Conservation (phyloP, 2,888 invertebrate genomes). For the Acleris holmiana region DNA sequence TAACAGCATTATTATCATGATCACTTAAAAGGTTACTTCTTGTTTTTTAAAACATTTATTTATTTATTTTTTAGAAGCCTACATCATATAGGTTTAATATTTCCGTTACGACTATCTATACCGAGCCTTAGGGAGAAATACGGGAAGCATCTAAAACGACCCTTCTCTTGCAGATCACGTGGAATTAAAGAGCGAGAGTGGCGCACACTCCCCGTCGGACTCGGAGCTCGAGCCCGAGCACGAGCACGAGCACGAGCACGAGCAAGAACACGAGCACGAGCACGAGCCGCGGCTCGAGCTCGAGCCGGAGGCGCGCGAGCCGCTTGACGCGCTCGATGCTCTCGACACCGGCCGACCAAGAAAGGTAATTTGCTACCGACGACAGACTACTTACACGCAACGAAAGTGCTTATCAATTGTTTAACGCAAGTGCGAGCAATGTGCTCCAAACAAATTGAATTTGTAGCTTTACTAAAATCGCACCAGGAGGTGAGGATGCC, state of each 20-base stretch:
- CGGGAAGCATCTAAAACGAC: background rate
- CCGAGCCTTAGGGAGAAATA: no score
- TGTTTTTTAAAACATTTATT: no score
- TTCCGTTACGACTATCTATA: no score
- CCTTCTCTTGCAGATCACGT: conserved; percentile 57
- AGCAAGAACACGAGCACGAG: conserved; percentile 54
- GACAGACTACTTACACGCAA: background rate
- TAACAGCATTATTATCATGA: no score
- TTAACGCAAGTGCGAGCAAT: no score
- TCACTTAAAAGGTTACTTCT: no score
- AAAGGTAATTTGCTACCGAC: conserved; percentile 70
- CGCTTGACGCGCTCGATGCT: conserved; percentile 54
- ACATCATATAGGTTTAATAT: no score
- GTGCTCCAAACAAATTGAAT: no score
- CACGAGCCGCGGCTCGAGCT: conserved; percentile 53
- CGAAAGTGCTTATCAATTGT: no score
- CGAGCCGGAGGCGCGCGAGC: conserved; percentile 43
- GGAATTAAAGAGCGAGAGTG: conserved; percentile 68
- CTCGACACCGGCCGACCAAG: conserved; percentile 69
- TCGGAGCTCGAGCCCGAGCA: conserved; percentile 45
- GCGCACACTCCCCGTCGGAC: conserved; percentile 66
- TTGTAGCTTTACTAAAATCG: no score
- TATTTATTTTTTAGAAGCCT: no score
- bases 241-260: conserved; percentile 46
- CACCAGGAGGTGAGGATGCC: no score